Conservation (phyloP, 2,888 invertebrate species). For the Cynaeus angustus region DNA sequence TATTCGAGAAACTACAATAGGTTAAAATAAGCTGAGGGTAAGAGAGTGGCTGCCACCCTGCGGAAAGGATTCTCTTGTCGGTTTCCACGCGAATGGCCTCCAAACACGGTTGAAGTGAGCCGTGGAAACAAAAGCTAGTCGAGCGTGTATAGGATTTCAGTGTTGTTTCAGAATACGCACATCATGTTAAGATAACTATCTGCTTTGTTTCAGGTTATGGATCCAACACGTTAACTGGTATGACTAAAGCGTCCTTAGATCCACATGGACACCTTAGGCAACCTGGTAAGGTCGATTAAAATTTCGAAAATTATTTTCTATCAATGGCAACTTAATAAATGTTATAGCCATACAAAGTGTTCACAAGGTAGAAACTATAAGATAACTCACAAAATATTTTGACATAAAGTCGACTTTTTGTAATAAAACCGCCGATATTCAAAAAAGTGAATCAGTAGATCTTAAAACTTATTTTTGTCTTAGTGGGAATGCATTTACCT, state of each 20-base stretch:
- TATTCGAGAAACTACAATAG: constrained; percentile 35
- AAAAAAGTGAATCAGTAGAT: too few relatives aligned
- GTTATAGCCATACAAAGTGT: too few relatives aligned
- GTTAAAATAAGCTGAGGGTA: constrained; percentile 54
- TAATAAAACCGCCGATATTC: too few relatives aligned
- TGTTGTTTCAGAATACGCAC: constrained; percentile 52
- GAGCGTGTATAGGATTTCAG: constrained; percentile 60
- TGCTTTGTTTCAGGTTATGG: constrained; percentile 85
- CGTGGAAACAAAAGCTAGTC: constrained; percentile 69
- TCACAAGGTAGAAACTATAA: too few relatives aligned
- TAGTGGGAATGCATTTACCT: too few relatives aligned
- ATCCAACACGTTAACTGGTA: constrained; percentile 84
- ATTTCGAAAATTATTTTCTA: too few relatives aligned
- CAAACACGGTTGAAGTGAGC: constrained; percentile 68
- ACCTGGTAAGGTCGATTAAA: constrained; percentile 78
- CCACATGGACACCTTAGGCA: constrained; percentile 92
- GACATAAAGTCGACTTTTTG: too few relatives aligned
- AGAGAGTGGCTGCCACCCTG: constrained; percentile 60
- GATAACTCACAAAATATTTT: too few relatives aligned
- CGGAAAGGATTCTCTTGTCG: constrained; percentile 72
- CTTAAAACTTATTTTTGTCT: too few relatives aligned
- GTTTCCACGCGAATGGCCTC: constrained; percentile 68
- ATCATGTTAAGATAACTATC: constrained; percentile 44
- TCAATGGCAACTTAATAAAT: too few relatives aligned
- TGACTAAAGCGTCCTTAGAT: constrained; percentile 89